Evolutionary conservation across 64 coral and sea anemone species (phyloP), one percentile per base, ranked within the genome.

Genomic region (Astreopora myriophthalma): DNA sequence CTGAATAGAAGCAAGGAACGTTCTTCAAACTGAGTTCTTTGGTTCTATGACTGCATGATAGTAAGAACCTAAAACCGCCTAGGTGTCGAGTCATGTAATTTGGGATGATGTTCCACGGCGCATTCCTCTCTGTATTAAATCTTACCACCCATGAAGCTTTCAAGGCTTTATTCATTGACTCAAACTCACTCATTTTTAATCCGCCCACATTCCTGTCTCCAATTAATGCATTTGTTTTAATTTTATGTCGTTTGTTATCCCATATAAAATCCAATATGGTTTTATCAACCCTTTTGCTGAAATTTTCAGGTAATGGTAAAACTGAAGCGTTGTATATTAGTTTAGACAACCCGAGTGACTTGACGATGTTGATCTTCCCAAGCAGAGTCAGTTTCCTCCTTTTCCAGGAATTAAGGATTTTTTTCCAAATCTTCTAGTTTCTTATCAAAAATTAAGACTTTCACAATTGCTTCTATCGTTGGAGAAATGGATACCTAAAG

Each of bases 141-240:
- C 76, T 57, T 80, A 13, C 49, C 29, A 62, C 78, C 78, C 78
- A 82, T 5, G 52, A 60, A 32, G 31, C 49, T 62, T 82, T 82
- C 49, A 82, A 61, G 58, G 78, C 78, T 62, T 82, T 82, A 36
- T 82, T 82, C 58, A 82, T 82, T 2, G 58, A 58, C 3, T 82
- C 78, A 22, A 82, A 82, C 26, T 57, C 27, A 20, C 6, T 55
- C 52, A 82, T 63, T 61, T 82, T 63, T 58, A 60, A 32, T 12
- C 48, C 27, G 22, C 24, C 48, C 58, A 58, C 48, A 1, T 81
- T 60, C 57, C 29, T 81, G 33, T 30, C 77, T 81, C 48, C 29
- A 13, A 81, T 33, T 31, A 29, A 60, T 60, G 24, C 3, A 5
- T 81, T 31, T 30, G 17, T 16, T 48, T 62, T 34, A 5, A 82